Conservation (phyloP, 2,797 vertebrate species). For the Artibeus lituratus region DNA sequence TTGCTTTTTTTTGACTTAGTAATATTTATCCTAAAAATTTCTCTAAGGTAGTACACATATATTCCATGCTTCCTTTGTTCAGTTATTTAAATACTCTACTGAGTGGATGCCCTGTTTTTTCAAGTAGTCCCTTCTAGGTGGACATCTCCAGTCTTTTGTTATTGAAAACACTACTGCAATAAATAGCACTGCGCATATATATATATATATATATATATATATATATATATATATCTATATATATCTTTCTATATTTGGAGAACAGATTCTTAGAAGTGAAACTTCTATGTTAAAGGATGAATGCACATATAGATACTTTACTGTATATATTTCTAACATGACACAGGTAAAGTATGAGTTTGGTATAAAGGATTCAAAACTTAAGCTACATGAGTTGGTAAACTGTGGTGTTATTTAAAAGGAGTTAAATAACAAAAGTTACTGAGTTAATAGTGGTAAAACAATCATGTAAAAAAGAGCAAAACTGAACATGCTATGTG, state of each 20-base stretch:
- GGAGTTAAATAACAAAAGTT: conserved; percentile 57
- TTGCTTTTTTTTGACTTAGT: neutral
- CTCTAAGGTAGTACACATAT: conserved; percentile 4
- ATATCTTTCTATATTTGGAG: conserved; percentile 1
- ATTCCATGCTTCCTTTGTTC: neutral
- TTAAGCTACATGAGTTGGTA: conserved; percentile 53
- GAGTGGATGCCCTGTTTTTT: neutral
- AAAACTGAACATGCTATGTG: conserved; percentile 59
- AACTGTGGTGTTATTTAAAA: conserved; percentile 56
- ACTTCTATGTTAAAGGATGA: conserved; percentile 43
- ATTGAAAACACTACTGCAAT: conserved; percentile 24
- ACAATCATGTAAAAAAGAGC: conserved; percentile 54
- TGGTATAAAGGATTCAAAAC: conserved; percentile 59
- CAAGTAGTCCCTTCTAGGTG: neutral
- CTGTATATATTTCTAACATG: conserved; percentile 59
- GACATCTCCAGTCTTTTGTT: neutral
- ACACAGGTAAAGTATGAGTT: conserved; percentile 40
- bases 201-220: no score
- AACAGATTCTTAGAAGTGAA: neutral
- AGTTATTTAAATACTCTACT: neutral
- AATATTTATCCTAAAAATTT: conserved; percentile 21
- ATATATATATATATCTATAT: no score
- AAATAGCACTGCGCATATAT: neutral
- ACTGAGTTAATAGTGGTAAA: conserved; percentile 22
- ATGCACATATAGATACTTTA: conserved; percentile 57